Evolutionary conservation across 2,797 vertebrate genomes (phyloP), one percentile per base, ranked within the genome.

Genomic region (Pipistrellus pygmaeus): DNA sequence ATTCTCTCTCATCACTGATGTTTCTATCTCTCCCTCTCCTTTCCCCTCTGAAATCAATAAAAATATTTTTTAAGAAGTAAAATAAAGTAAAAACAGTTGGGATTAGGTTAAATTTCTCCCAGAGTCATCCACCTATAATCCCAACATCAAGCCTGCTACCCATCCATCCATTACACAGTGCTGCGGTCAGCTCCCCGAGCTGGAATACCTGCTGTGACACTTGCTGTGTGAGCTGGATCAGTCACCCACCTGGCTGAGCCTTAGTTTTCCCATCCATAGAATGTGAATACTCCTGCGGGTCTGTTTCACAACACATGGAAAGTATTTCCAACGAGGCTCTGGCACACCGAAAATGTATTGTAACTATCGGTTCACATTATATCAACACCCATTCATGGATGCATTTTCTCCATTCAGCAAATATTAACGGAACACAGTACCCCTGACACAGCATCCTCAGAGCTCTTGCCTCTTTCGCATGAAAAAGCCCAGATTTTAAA

Each of bases 131-230:
- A 32, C 30, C 27, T 13, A 1, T 25, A 7, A 82, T 32, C 15
- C 46, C 27, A 1, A 1, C 6, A 9, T 20, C n/a, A 71, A 30
- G 38, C 5, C 44, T 35, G 38, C 53, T 14, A 9, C 25, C 18
- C 30, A 5, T 3, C 21, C 30, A 0, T 3, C 17, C n/a, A 2
- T 6, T 13, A 41, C 1, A 17, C 0, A 14, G 13, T 0, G 2
- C 6, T 35, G n/a, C 5, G 5, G 27, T 17, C 13, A 60, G 53
- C 66, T n/a, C 44, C 66, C 2, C 0, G 30, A 8, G 44, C 44
- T 46, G 32, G 66, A 46, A 35, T 3, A 8, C 21, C 62, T 3
- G 8, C 72, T 95, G n/a, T 7, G 17, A 13, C 35, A 14, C 15
- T 62, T 30, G 4, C 73, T n/a, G 60, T 48, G 80, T 53, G 44